Percentiles rank a stretch among this genome's conserved stretches.
These are phyloP conservation scores for Plotosus lineatus DNA, from an alignment of 2,113 vertebrate genomes.

Conservation along the genomic window DNA sequence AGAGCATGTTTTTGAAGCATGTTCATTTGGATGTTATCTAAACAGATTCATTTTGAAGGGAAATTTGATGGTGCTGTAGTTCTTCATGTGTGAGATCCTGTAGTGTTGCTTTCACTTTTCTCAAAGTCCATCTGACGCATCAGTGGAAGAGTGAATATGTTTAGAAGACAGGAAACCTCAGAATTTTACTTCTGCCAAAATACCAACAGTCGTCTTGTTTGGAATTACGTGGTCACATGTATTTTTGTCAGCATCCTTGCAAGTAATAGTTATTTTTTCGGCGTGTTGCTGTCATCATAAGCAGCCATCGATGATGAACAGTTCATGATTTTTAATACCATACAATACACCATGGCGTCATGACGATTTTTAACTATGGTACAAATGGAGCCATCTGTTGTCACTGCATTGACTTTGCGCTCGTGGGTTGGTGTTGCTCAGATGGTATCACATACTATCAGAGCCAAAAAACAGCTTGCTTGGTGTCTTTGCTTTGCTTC, in stretches of 20 bases:
- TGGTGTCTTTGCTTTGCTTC: conserved; percentile 1
- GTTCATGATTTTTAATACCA: conserved; percentile 36
- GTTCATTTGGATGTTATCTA: background rate
- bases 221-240: conserved; percentile 30
- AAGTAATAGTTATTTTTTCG: conserved; percentile 43
- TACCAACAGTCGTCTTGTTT: conserved; percentile 40
- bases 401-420: background rate
- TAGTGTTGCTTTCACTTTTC: background rate
- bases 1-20: conserved; percentile 9
- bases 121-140: background rate
- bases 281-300: conserved; percentile 52
- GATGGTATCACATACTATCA: conserved; percentile 31
- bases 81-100: background rate
- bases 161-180: conserved; percentile 44
- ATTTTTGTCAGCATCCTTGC: conserved; percentile 38
- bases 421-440: conserved; percentile 35
- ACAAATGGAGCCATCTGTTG: conserved; percentile 51
- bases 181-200: conserved; percentile 35
- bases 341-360: conserved; percentile 36
- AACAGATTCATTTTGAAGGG: background rate
- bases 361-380: conserved; percentile 37
- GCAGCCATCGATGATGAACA: conserved; percentile 38
- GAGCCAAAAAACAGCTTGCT: conserved; percentile 26
- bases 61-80: background rate
- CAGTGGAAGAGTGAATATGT: conserved; percentile 15